Conservation (phyloP, 2,113 vertebrate species). For the Copsychus sechellarum region DNA sequence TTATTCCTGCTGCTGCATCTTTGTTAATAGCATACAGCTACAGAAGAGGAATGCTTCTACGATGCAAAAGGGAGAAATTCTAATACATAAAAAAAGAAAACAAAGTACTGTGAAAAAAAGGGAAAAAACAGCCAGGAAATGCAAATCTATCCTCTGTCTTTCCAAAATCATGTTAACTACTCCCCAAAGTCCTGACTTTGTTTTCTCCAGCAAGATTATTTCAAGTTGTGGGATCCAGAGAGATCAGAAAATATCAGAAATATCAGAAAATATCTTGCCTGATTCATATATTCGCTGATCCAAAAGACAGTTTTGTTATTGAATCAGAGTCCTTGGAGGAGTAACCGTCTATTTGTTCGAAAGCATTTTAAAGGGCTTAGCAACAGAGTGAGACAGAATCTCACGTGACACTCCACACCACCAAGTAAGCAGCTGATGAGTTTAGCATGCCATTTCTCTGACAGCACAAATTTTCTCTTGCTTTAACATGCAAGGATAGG, state of each 20-base stretch:
- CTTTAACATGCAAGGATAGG: not conserved
- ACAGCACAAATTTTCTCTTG: not conserved
- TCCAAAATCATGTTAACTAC: not conserved
- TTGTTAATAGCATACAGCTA: not conserved
- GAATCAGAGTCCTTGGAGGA: not conserved
- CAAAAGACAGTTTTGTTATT: not conserved
- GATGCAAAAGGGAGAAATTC: not conserved
- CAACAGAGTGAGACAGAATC: not conserved
- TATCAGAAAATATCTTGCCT: not conserved
- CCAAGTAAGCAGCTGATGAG: not conserved
- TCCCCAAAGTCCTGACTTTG: not conserved
- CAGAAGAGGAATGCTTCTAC: not conserved
- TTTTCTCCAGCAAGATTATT: constrained; percentile 2
- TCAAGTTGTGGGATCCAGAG: constrained; percentile 19
- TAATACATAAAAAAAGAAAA: not conserved
- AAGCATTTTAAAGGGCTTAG: not conserved
- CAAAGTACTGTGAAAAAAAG: not conserved
- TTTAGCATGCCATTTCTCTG: not conserved
- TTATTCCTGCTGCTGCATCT: not conserved
- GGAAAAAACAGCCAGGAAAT: not conserved
- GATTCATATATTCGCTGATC: not conserved
- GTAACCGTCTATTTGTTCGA: not conserved
- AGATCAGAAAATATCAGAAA: not conserved
- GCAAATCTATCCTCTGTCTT: not conserved
- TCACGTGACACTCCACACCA: not conserved